Conservation (phyloP, 2,888 invertebrate species). For the Rotaria magnacalcarata region DNA sequence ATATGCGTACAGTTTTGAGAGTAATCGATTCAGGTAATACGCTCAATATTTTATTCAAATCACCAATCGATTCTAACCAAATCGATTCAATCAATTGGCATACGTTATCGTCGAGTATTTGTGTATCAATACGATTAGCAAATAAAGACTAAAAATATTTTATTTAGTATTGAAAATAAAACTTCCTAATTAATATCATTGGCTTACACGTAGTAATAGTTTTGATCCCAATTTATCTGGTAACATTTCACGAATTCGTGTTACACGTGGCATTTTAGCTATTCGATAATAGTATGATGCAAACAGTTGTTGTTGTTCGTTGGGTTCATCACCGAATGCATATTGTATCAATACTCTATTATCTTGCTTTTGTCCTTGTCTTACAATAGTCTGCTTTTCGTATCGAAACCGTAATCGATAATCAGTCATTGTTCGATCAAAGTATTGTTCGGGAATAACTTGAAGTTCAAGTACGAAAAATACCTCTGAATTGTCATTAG, state of each 20-base stretch:
- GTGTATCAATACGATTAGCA: neutral
- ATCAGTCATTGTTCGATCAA: neutral
- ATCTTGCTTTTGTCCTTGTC: neutral
- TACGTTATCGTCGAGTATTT: conserved; percentile 47
- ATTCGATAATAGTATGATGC: conserved; percentile 1
- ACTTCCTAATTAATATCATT: neutral
- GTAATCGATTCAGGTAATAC: neutral
- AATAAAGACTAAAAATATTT: conserved; percentile 16
- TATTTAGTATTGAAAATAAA: neutral
- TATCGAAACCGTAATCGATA: conserved; percentile 8
- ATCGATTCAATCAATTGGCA: conserved; percentile 52
- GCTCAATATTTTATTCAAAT: conserved; percentile 49
- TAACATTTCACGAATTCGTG: neutral
- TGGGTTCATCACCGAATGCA: neutral
- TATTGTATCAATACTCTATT: neutral
- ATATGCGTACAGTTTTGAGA: neutral
- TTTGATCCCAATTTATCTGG: neutral
- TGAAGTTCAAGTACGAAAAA: conserved; percentile 31
- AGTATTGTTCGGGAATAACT: conserved; percentile 1
- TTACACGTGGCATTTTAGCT: neutral
- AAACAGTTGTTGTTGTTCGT: conserved; percentile 23
- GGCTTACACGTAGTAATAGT: neutral
- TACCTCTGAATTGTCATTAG: neutral
- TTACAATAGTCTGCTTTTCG: neutral
- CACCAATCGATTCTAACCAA: conserved; percentile 54